A percentile compares a stretch with the other conserved stretches of the same genome.
Evolutionary conservation across 1,140 invertebrate species (phyloP).

Genomic region (Camponotus floridanus): DNA sequence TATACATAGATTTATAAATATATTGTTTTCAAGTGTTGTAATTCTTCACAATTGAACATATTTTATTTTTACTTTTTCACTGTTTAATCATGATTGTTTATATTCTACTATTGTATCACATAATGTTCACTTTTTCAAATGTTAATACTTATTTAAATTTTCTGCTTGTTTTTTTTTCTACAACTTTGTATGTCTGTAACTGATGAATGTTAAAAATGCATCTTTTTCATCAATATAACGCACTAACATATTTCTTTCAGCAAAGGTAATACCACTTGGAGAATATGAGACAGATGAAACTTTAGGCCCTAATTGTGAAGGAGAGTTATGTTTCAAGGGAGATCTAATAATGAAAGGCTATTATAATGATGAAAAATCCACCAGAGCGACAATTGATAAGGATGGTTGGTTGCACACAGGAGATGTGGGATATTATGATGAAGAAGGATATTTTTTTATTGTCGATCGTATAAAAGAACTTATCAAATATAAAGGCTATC

Average conservation of each 20-base stretch:
- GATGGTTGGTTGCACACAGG: conserved; percentile 92
- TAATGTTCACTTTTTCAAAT: background rate
- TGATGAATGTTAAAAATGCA: background rate
- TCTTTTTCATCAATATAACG: background rate
- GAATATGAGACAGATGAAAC: conserved; percentile 79
- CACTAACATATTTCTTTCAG: conserved; percentile 58
- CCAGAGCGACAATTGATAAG: conserved; percentile 83
- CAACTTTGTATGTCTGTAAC: background rate
- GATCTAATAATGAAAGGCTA: conserved; percentile 80
- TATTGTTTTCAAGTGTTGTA: background rate
- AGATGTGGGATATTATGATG: conserved; percentile 90
- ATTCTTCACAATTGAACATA: background rate
- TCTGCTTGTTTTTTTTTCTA: background rate
- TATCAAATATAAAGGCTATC: conserved; percentile 90
- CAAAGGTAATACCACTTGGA: conserved; percentile 73
- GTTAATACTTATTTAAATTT: background rate
- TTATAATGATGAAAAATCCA: conserved; percentile 71
- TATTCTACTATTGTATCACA: background rate
- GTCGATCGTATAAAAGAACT: conserved; percentile 92
- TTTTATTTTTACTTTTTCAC: background rate
- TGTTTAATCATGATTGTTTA: background rate
- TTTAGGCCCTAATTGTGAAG: conserved; percentile 88
- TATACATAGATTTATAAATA: background rate
- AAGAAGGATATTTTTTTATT: conserved; percentile 89
- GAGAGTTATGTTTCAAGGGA: conserved; percentile 89